phyloP scores from a whole-genome alignment of 2,888 invertebrate genomes.

The Nomada fabriciana region DNA sequence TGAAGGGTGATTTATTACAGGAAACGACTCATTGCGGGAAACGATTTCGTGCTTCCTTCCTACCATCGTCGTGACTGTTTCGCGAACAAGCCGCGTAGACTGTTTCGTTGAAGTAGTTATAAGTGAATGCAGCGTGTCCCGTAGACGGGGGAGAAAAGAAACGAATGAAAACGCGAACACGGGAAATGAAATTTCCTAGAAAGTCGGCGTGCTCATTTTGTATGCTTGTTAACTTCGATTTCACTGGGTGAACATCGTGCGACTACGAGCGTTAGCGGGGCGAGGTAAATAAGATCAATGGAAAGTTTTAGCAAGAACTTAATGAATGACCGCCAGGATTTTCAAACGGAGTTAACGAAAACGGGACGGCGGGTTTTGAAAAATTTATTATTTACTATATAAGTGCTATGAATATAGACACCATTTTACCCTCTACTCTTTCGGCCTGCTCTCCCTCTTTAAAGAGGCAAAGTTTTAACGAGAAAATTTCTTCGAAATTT shows the following conservation, averaged over 20 bases:
- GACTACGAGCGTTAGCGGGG: conserved; percentile 15
- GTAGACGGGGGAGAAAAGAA: background rate
- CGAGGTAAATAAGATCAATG: conserved; percentile 41
- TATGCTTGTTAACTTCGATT: conserved; percentile 32
- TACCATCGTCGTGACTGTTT: background rate
- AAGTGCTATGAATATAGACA: conserved; percentile 1
- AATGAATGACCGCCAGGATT: conserved; percentile 31
- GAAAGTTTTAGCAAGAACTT: conserved; percentile 48
- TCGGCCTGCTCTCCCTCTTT: background rate
- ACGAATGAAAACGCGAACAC: background rate
- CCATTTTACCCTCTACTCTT: background rate
- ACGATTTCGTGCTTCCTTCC: conserved; percentile 23
- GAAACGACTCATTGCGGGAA: conserved; percentile 18
- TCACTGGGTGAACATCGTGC: conserved; percentile 30
- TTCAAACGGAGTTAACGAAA: conserved; percentile 10
- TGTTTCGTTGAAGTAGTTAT: conserved; percentile 17
- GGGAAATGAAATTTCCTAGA: conserved; percentile 32
- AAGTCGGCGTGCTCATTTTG: conserved; percentile 19
- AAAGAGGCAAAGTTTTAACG: conserved; percentile 38
- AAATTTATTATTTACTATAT: conserved; percentile 32
- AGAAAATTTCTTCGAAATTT: conserved; percentile 21
- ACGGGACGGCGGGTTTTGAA: background rate
- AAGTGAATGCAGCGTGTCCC: conserved; percentile 10
- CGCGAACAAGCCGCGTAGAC: background rate
- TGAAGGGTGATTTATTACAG: conserved; percentile 18